Evolutionary conservation across 2,888 invertebrate genomes (phyloP), one percentile per base, ranked within the genome.

Genomic region (Ophioninae sp.): DNA sequence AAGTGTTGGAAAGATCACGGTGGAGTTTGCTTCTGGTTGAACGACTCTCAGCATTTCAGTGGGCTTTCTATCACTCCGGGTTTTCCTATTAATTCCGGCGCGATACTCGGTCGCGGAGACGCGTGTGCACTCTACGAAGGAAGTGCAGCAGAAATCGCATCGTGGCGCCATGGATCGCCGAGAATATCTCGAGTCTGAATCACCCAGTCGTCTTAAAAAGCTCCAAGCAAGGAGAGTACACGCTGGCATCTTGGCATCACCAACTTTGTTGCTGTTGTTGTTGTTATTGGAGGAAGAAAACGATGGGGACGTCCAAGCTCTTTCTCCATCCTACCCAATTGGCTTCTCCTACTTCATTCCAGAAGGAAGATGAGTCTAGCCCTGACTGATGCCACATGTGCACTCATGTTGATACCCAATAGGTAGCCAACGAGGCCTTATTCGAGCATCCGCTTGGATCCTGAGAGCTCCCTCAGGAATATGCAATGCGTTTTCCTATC

Each of bases 111-210:
- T 56, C 65, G 65, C 65, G 65, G 59, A 74, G 56, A 22, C 63
- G 56, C 65, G 64, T 64, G 39, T 67, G 51, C 39, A 61, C 22
- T 44, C 41, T 20, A 23, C 87, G 88, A 89, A 90, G 89, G 90
- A 90, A 90, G 89, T 88, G 87, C 86, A 86, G 78, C 71, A 80
- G 37, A 65, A 65, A n/a, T 41, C 69, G 87, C 86, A 67, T 67
- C 85, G 86, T 89, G 90, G 90, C 90, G 90, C 90, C 91, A 88
- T 85, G 87, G 88, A 87, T 90, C 89, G 88, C 88, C 89, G 87
- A 86, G 89, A 90, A 90, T 91, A 91, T 91, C 90, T 90, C 86
- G 86, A 87, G 90, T 90, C 90, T 90, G 90, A 90, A 90, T 91
- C 90, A 90, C 84, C 85, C 84, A 83, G 83, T 79, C 85, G 74